These are phyloP conservation scores for Coracopsis vasa DNA, from an alignment of 2,113 vertebrate genomes.

Conservation along the genomic window DNA sequence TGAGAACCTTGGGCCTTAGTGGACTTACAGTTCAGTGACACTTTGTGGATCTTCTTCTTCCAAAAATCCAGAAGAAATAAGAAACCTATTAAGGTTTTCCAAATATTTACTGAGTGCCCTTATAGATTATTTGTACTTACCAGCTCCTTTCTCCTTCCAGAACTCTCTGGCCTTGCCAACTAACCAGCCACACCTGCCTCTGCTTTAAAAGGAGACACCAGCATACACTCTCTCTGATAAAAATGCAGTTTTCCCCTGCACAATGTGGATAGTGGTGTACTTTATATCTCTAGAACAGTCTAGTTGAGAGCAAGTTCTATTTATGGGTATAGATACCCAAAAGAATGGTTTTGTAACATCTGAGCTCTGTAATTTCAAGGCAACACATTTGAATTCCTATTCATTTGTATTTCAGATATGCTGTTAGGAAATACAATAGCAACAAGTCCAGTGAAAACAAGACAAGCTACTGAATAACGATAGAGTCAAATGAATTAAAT, in stretches of 20 bases:
- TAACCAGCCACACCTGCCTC: background rate
- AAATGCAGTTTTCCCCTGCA: background rate
- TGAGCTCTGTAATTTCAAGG: background rate
- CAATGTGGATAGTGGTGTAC: accelerated
- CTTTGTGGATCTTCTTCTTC: background rate
- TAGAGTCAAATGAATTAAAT: background rate
- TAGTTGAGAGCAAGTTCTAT: background rate
- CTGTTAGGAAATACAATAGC: background rate
- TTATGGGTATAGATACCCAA: background rate
- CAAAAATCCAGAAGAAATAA: background rate
- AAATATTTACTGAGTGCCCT: background rate
- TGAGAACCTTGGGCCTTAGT: background rate
- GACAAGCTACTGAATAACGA: background rate
- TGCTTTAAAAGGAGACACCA: background rate
- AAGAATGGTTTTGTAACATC: background rate
- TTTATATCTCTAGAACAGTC: background rate
- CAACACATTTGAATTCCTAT: background rate
- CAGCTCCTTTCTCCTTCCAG: background rate
- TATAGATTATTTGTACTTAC: background rate
- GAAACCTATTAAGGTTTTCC: background rate
- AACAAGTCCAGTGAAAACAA: background rate
- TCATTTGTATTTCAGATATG: background rate
- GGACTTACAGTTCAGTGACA: background rate
- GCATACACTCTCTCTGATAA: background rate
- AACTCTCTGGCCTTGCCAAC: background rate